Percentiles rank a stretch among this genome's conserved stretches.
Conservation (phyloP, 2,113 vertebrate genomes). For the Tychaedon coryphoeus region DNA sequence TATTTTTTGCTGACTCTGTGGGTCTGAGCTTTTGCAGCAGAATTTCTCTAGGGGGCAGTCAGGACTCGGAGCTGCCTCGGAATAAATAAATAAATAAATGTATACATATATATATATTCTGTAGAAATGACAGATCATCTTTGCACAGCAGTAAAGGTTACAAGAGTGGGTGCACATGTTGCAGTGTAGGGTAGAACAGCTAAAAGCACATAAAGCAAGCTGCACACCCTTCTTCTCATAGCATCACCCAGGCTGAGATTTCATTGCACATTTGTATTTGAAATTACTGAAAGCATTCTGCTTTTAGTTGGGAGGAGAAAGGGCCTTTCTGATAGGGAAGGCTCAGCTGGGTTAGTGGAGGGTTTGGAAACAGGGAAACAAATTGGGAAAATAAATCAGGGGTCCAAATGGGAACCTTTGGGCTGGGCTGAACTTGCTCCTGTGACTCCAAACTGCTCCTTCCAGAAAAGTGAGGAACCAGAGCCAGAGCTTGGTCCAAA, state of each 20-base stretch:
- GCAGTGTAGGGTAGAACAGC: conserved; percentile 38
- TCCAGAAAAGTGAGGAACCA: not conserved
- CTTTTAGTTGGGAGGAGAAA: not conserved
- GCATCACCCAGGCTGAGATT: conserved; percentile 24
- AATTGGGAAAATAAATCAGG: not conserved
- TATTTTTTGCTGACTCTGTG: conserved; percentile 66
- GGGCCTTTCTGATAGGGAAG: not conserved
- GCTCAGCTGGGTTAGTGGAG: not conserved
- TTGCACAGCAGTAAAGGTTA: conserved; percentile 56
- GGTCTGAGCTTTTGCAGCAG: conserved; percentile 57
- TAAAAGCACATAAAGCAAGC: conserved; percentile 50
- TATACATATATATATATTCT: not conserved
- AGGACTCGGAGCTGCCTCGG: conserved; percentile 50
- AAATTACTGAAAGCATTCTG: not conserved
- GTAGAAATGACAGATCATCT: conserved; percentile 62
- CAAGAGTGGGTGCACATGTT: conserved; percentile 49
- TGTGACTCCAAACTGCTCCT: not conserved
- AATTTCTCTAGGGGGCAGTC: conserved; percentile 78
- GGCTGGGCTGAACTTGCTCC: not conserved
- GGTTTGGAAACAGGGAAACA: not conserved
- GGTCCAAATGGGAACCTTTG: not conserved
- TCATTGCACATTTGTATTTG: conserved; percentile 23
- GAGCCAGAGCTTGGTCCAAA: not conserved
- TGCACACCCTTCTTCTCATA: not conserved
- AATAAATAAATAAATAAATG: not conserved